Base-by-base conservation (phyloP, 2,797 vertebrate genomes). In the Typhlichthys subterraneus region DNA sequence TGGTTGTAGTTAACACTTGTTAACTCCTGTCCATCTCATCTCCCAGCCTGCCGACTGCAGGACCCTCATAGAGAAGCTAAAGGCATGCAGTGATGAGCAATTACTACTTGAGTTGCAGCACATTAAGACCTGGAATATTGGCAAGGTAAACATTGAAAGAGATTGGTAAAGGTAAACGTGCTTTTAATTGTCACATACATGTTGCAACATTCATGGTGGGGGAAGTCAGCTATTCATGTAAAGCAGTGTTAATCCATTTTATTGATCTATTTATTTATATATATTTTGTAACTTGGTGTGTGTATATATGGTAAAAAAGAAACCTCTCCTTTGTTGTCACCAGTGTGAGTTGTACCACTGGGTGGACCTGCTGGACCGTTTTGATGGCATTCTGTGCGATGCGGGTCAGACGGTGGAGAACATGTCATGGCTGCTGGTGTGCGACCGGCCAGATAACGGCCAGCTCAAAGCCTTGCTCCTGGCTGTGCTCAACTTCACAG, bases 121-220 rank as follows among this genome's bases (percentile, higher is more conserved):
- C 88, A 98, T 98, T 88, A 98, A 98, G 92, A 98, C 97, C 90
- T 98, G 97, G 97, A 98, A 98, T 85, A 98, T 98, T 76, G 97
- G 97, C 81, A 98, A 98, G 94, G 97, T 98, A 89, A 59, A 87
- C 12, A 9, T 1, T 12, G 64, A 48, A 51, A 23, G 10, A 10
- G 23, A 46, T 6, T 55, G 15, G 38, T 11, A 29, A 29, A 29
- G 15, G 14, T 11, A 29, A 29, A 29, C 4, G 23, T 29, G 4
- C 23, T 29, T 29, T 29, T 29, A 29, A 29, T 29, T 29, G 45
- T 47, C 45, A 47, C 45, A 13, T 10, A 47, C 23, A 29, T 29
- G 23, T 29, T 29, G 23, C 23, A 29, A 29, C 23, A 4, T 29
- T 29, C 23, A 29, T 29, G 23, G 23, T 48, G n/a, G 51, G 10